Base-by-base conservation (phyloP, 2,888 invertebrate species). In the Serrognathus titanus region DNA sequence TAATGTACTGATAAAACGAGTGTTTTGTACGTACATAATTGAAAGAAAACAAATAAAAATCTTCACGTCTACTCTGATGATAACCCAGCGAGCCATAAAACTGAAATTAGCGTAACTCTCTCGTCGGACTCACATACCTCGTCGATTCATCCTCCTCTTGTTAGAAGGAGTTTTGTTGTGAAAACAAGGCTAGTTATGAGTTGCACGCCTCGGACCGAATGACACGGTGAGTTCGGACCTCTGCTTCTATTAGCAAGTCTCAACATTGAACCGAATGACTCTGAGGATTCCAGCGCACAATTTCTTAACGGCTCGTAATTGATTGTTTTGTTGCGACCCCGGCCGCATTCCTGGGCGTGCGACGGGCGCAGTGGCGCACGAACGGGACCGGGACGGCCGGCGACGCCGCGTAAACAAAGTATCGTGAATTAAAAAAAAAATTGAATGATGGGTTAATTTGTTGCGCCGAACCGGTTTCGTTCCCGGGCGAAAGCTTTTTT, bases 241-340 rank as follows among this genome's bases (percentile, higher is more conserved):
- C 52, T 41, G 41, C 52, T 57, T 57, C 57, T 57, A 57, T 57
- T 57, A 57, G 52, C 48, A 41, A 31, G 52, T 37, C 40, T 36
- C 48, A 51, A 55, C 55, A 55, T 55, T 52, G 52, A 43, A 36
- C 52, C 48, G 41, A 38, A 57, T 57, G 57, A 57, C 57, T 57
- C 24, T 53, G 43, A 47, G 51, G 52, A 57, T 51, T 52, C 52
- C 48, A 52, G 41, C 52, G 43, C 43, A 52, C 52, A 57, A 48
- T 51, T 57, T 48, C 57, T 57, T 41, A 48, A 52, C 52, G 43
- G 48, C 51, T 24, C 51, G 40, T 57, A 53, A 57, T 48, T 57
- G 57, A 57, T 57, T 57, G 57, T 57, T 57, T 57, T 57, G 57
- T 57, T 57, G 52, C 37, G 52, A 41, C 38, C 37, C 20, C 39